Percentiles rank a stretch among this genome's conserved stretches.
Evolutionary conservation across 1,140 invertebrate genomes (phyloP).

Genomic region (Scaptodrosophila lebanonensis): DNA sequence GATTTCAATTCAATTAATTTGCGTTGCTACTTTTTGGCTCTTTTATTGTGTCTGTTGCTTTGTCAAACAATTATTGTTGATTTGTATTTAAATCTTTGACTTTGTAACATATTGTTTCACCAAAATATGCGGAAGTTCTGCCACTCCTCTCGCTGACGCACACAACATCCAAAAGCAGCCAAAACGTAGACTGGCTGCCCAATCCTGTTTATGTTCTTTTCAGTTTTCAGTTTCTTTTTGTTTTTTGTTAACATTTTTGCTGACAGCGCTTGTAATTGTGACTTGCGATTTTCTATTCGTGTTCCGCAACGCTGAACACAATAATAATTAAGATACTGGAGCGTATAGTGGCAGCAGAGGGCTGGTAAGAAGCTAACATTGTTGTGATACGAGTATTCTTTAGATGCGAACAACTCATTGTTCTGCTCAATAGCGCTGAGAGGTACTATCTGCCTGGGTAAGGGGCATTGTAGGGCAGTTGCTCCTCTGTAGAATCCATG

Average conservation of each 20-base stretch:
- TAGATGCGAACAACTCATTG: background rate
- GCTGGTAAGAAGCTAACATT: conserved; percentile 4
- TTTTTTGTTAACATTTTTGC: background rate
- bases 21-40: background rate
- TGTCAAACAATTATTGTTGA: conserved; percentile 3
- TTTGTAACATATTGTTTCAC: background rate
- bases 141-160: no score
- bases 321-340: conserved; percentile 55
- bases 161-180: no score
- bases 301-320: conserved; percentile 53
- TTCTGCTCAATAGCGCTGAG: conserved; percentile 5
- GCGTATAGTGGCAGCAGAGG: conserved; percentile 25
- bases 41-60: background rate
- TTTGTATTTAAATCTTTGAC: background rate
- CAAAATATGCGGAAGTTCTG: background rate
- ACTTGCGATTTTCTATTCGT: conserved; percentile 38
- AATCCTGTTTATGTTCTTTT: no score
- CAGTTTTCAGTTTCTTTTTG: no score
- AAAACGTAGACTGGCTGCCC: background rate
- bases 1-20: conserved; percentile 18
- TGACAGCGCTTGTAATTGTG: conserved; percentile 11
- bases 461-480: no score
- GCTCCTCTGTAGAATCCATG: no score
- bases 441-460: no score
- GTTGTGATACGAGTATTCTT: conserved; percentile 4